Evolutionary conservation across 2,888 invertebrate genomes (phyloP), one percentile per base, ranked within the genome.

Genomic region (Cosmorhoe ocellata): DNA sequence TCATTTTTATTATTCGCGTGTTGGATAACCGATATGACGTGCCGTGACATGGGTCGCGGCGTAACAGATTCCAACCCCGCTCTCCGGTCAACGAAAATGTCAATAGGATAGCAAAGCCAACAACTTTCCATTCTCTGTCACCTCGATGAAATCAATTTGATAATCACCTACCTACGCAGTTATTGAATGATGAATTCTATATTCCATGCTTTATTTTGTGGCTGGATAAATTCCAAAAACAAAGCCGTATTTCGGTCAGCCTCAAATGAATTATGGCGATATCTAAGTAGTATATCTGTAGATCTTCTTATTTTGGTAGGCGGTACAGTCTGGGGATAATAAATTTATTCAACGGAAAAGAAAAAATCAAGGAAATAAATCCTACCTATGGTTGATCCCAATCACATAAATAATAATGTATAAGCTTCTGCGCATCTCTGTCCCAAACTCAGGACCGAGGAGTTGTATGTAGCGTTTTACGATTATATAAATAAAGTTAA

Each of bases 21-120:
- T 78, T 71, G 67, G 70, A 68, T 71, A 71, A 69, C 68, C 76
- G 77, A 81, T 81, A 80, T 80, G 75, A 75, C 75, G 60, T 66
- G 70, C 63, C 66, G 66, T 88, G 87, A 88, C 79, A 78, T 74
- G 85, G 87, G 84, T 84, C 78, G 69, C 43, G 64, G 36, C 73
- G 74, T 77, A 80, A 84, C 77, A 79, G 76, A 80, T 80, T 84
- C 71, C 66, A 64, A 63, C 63, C 70, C 66, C 66, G 57, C 66
- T 64, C 69, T 63, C 66, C 76, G 76, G 79, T 76, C 80, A 76
- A 71, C 79, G 79, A 75, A 80, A 75, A 80, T 81, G 82, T 84
- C 84, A 82, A 84, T 82, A 83, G 82, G 74, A 77, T 81, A 77
- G 67, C 69, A 74, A 74, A 76, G 71, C 79, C 77, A 75, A 71